Conservation (phyloP, 2,113 vertebrate species). For the Coryphaenoides rupestris region DNA sequence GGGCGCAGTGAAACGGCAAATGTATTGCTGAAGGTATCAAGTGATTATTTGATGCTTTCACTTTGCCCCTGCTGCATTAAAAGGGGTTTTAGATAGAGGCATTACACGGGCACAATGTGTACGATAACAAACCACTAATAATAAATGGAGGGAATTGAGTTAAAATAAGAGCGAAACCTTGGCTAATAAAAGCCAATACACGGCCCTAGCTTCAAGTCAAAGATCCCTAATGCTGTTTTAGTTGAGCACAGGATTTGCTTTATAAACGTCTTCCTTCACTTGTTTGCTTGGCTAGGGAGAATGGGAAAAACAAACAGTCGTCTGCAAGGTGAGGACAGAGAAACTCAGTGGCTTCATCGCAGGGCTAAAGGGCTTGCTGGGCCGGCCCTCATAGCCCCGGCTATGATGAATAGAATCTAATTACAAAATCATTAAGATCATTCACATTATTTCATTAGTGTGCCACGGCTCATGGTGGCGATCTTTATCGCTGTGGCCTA, state of each 20-base stretch:
- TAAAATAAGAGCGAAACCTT: too few species aligned
- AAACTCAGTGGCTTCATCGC: background rate
- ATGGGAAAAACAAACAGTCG: background rate
- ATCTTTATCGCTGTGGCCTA: constrained; percentile 49
- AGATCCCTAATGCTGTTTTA: too few species aligned
- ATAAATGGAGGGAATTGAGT: too few species aligned
- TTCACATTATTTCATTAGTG: constrained; percentile 40
- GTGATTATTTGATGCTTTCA: too few species aligned
- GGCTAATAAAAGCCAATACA: too few species aligned
- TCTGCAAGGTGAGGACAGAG: background rate
- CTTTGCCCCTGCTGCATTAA: too few species aligned
- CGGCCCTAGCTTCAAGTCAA: too few species aligned
- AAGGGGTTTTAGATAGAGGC: too few species aligned
- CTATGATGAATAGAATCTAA: constrained; percentile 26
- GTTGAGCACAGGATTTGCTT: too few species aligned
- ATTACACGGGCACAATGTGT: too few species aligned
- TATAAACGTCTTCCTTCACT: background rate
- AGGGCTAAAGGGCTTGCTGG: background rate
- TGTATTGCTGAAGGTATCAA: too few species aligned
- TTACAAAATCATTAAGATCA: constrained; percentile 35
- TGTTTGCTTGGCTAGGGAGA: background rate
- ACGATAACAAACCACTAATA: too few species aligned
- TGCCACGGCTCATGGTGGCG: constrained; percentile 40
- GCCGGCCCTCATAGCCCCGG: constrained; percentile 6
- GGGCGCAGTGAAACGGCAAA: background rate